Conservation (phyloP, 1,140 invertebrate species). For the Drosophila lacertosa region DNA sequence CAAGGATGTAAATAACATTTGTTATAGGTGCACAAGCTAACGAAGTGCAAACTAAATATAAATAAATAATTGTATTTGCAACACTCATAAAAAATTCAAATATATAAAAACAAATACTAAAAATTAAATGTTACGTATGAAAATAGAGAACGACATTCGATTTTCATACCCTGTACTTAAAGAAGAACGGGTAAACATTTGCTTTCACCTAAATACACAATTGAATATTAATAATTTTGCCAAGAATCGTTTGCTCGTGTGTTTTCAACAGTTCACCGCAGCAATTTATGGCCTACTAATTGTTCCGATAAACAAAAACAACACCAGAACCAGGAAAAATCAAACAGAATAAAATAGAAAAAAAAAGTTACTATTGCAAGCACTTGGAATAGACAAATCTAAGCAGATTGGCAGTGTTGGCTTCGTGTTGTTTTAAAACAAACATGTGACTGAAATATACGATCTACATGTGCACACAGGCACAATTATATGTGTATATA, state of each 20-base stretch:
- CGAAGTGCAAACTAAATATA: no score
- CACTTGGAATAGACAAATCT: constrained; percentile 15
- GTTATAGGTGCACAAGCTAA: not conserved
- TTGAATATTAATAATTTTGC: constrained; percentile 10
- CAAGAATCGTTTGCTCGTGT: constrained; percentile 21
- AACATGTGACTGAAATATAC: constrained; percentile 55
- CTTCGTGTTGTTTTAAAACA: constrained; percentile 31
- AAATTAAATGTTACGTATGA: no score
- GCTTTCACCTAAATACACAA: constrained; percentile 27
- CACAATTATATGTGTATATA: constrained; percentile 28
- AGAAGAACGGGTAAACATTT: not conserved
- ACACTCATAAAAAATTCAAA: no score
- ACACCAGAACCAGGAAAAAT: no score
- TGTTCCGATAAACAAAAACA: constrained; percentile 54
- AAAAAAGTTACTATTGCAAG: constrained; percentile 17
- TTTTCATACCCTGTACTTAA: no score
- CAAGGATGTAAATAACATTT: not conserved
- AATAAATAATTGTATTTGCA: no score
- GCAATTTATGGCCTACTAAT: constrained; percentile 56
- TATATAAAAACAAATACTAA: no score
- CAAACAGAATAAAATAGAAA: constrained; percentile 4
- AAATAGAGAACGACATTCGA: no score
- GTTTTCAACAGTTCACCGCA: constrained; percentile 9
- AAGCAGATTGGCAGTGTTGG: constrained; percentile 15
- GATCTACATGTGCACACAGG: constrained; percentile 7